Conservation (phyloP, 1,140 invertebrate species). For the Matsumurasca onukii region DNA sequence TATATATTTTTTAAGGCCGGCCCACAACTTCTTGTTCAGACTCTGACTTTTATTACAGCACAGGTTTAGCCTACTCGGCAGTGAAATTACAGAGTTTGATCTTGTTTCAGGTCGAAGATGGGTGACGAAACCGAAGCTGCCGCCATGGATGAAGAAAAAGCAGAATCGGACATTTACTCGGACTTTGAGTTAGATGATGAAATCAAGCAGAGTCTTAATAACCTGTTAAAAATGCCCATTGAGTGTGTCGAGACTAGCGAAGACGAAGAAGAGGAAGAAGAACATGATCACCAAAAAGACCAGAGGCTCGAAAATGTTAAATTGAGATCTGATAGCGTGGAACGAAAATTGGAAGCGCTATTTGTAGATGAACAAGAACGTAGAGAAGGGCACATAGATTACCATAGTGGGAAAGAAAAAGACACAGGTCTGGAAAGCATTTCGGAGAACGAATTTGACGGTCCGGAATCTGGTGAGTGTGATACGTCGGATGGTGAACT, state of each 20-base stretch:
- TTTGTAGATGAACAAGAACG: background rate
- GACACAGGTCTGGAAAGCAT: conserved; percentile 18
- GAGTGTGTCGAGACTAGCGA: background rate
- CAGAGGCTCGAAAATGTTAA: background rate
- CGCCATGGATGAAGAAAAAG: background rate
- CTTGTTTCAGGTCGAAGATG: conserved; percentile 17
- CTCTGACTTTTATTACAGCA: no score
- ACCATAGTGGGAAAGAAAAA: background rate
- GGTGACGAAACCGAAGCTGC: background rate
- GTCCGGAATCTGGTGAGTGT: conserved; percentile 18
- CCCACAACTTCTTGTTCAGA: no score
- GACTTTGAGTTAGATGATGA: conserved; percentile 15
- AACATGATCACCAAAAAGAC: no score
- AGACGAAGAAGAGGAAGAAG: conserved; percentile 1
- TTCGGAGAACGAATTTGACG: conserved; percentile 7
- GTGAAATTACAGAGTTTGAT: no score
- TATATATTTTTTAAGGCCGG: no score
- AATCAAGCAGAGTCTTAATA: background rate
- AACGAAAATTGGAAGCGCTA: background rate
- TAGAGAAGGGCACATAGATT: background rate
- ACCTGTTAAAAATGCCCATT: background rate
- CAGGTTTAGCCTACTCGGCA: no score
- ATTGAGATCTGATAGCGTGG: background rate
- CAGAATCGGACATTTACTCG: background rate
- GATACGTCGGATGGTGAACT: conserved; percentile 10